These are phyloP conservation scores for Drosophila mayaguana DNA, from an alignment of 2,888 invertebrate species.

Conservation along the genomic window DNA sequence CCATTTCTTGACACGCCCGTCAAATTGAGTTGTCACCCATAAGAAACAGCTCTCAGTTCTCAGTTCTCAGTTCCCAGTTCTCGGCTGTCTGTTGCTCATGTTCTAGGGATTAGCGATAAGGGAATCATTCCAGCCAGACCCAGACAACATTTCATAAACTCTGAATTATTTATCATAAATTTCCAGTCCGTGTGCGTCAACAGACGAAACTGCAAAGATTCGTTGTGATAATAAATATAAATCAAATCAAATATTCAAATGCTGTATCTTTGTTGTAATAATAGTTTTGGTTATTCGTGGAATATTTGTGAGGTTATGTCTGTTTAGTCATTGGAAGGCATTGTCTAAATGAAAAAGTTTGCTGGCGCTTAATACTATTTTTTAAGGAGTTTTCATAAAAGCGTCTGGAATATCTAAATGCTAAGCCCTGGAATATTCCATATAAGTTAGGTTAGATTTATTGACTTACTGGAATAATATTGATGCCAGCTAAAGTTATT, in stretches of 20 bases:
- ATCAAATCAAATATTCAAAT: not conserved
- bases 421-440: not conserved
- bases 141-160: constrained; percentile 1
- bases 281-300: not conserved
- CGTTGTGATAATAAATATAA: not conserved
- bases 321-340: not conserved
- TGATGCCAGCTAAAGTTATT: not conserved
- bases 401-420: no score
- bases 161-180: constrained; percentile 7
- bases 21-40: constrained; percentile 60
- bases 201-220: not conserved
- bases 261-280: not conserved
- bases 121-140: constrained; percentile 7
- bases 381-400: no score
- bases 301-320: no score
- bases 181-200: not conserved
- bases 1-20: constrained; percentile 54
- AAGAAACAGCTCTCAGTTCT: not conserved
- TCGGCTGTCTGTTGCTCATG: constrained; percentile 25
- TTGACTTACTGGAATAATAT: not conserved
- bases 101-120: constrained; percentile 39
- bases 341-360: not conserved
- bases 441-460: not conserved
- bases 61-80: not conserved
- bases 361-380: no score